These are phyloP conservation scores for Megathymus violae DNA, from an alignment of 1,140 invertebrate genomes.

Conservation along the genomic window DNA sequence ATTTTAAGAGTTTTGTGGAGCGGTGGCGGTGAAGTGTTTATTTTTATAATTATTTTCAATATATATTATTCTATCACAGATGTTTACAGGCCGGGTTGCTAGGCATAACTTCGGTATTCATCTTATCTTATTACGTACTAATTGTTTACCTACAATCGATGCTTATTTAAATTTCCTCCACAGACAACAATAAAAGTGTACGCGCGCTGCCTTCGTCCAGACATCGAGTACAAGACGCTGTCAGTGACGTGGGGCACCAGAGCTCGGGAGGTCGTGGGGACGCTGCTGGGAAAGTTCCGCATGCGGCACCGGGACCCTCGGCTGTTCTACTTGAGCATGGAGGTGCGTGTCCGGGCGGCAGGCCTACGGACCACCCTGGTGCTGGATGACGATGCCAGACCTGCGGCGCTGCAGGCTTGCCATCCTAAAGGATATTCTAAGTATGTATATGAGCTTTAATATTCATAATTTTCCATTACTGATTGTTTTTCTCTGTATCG, in stretches of 20 bases:
- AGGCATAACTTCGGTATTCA: background rate
- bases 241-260: conserved; percentile 93
- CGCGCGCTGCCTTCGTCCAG: conserved; percentile 92
- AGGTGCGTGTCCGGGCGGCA: conserved; percentile 92
- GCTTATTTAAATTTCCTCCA: conserved; percentile 57
- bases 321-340: conserved; percentile 97
- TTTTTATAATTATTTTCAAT: no score
- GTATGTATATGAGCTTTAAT: no score
- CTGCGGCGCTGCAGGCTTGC: conserved; percentile 94
- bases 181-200: conserved; percentile 97
- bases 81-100: no score
- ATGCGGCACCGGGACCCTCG: conserved; percentile 96
- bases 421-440: conserved; percentile 95
- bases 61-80: no score
- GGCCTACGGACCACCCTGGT: conserved; percentile 92
- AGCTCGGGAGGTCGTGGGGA: conserved; percentile 92
- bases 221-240: conserved; percentile 97
- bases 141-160: background rate
- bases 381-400: conserved; percentile 94
- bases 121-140: background rate
- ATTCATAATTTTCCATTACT: no score
- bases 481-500: no score
- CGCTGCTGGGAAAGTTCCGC: conserved; percentile 94
- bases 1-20: no score
- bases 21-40: no score